Percentiles rank a stretch among this genome's conserved stretches.
Conservation (phyloP, 2,113 vertebrate species). For the Craseonycteris thonglongyai region DNA sequence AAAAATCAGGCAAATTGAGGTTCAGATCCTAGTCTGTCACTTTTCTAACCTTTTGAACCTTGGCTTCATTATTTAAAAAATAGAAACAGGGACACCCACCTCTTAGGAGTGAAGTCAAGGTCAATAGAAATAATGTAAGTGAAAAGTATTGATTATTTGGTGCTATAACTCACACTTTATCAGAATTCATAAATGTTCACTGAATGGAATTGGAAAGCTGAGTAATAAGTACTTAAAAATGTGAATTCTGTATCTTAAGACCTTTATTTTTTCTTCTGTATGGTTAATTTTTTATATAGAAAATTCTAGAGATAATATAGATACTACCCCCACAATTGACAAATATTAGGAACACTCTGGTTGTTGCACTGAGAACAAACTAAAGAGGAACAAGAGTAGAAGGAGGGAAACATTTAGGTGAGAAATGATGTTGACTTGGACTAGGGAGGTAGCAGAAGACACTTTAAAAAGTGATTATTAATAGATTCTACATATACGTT, state of each 20-base stretch:
- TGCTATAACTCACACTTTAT: not conserved
- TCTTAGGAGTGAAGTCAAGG: not conserved
- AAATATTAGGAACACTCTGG: not conserved
- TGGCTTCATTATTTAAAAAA: conserved; percentile 20
- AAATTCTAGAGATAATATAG: not conserved
- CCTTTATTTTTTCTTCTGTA: not conserved
- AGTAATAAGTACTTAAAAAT: not conserved
- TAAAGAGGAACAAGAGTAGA: not conserved
- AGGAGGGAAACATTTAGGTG: not conserved
- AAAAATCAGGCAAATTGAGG: not conserved
- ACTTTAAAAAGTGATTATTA: not conserved
- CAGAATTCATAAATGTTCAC: not conserved
- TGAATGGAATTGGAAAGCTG: not conserved
- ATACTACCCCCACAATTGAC: not conserved
- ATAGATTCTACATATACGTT: not conserved
- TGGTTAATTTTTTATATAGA: not conserved
- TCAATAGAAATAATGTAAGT: conserved; percentile 7
- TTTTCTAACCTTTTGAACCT: not conserved
- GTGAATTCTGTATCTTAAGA: not conserved
- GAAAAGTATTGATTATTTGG: not conserved
- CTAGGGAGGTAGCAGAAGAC: not conserved
- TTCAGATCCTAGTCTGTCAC: not conserved
- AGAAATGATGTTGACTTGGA: not conserved
- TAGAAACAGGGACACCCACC: not conserved
- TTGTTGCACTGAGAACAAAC: not conserved